Base-by-base conservation (phyloP, 2,113 vertebrate genomes). In the Beaufortia kweichowensis region DNA sequence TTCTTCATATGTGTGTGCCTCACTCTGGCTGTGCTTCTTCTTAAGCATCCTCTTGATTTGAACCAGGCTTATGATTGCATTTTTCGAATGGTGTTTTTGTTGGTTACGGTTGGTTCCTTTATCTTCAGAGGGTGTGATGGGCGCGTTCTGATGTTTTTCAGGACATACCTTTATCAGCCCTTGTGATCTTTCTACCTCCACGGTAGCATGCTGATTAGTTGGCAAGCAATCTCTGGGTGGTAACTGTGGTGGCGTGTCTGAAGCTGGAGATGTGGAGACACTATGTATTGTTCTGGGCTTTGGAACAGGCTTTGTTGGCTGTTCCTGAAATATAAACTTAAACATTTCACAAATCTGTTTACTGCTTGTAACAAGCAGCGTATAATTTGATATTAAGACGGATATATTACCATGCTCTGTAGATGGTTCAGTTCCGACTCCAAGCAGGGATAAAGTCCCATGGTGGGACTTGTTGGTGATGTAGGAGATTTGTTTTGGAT, bases 31-130 rank as follows among this genome's bases (percentile, higher is more conserved):
- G 6, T 17, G 85, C 60, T 76, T 88, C 71, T 83, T 88, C 35
- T 86, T 81, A 12, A 90, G 84, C 76, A 83, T 90, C 75, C 84
- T 92, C 76, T 81, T 90, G 10, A 89, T 64, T 59, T 83, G 85
- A 57, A 77, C 87, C 2, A 91, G 66, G 77, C 83, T 86, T 50
- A 70, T 50, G 67, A 77, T 67, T 0, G 75, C 74, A 0, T 83
- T 79, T 83, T 86, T 90, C 1, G 6, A 50, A 7, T 84, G 83
- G 2, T 67, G 76, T 14, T 66, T 78, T 35, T 76, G 26, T 28
- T 79, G 74, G 9, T 14, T 26, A n/a, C 26, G 23, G 53, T 53
- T 53, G 48, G 19, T 53, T 53, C 48, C 43, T 64, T 61, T 69
- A 57, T 5, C 12, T 21, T 9, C 5, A 29, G 14, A 28, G 48